These are phyloP conservation scores for Alfaro cultratus DNA, from an alignment of 2,797 vertebrate genomes.

Conservation along the genomic window DNA sequence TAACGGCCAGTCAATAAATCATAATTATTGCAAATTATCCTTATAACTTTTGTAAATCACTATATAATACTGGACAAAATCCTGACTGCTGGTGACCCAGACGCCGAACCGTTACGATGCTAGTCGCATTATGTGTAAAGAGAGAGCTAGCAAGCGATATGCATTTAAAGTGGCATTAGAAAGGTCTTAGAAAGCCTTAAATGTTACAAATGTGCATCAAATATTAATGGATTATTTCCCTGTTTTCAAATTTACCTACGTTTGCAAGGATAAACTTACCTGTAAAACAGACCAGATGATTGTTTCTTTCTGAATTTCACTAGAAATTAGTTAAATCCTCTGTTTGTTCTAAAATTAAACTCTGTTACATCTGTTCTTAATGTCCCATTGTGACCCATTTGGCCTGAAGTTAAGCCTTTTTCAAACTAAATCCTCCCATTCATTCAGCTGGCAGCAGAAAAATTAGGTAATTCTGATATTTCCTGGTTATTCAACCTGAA, in stretches of 20 bases:
- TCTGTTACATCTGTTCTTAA: neutral
- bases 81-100: neutral
- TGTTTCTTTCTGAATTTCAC: neutral
- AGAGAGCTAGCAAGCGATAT: too few relatives aligned
- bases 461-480: constrained; percentile 20
- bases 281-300: neutral
- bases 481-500: constrained; percentile 24
- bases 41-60: neutral
- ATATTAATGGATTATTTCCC: neutral
- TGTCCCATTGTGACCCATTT: constrained; percentile 34
- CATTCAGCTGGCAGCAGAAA: constrained; percentile 27
- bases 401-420: constrained; percentile 38
- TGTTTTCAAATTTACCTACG: neutral
- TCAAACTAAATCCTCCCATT: constrained; percentile 47
- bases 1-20: neutral
- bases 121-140: too few relatives aligned
- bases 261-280: neutral
- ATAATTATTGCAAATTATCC: neutral
- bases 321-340: neutral
- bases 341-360: constrained; percentile 9
- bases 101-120: too few relatives aligned
- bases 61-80: neutral
- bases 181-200: too few relatives aligned
- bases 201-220: neutral
- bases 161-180: too few relatives aligned